Evolutionary conservation across 2,113 vertebrate species (phyloP).

Genomic region (Lasiurus borealis): DNA sequence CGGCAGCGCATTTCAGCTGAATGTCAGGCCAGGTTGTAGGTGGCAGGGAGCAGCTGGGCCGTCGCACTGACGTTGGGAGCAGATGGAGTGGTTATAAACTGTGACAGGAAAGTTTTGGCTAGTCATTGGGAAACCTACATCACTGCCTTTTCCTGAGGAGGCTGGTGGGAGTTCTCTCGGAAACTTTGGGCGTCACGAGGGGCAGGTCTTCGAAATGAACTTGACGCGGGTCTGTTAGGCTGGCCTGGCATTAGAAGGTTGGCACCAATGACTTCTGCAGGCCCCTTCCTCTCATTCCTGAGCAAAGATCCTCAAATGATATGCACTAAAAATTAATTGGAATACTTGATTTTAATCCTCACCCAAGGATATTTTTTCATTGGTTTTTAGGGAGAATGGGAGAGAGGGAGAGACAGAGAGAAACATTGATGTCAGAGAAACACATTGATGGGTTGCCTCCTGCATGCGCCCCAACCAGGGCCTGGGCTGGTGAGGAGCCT

Average conservation of each 20-base stretch:
- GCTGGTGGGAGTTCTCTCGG: not conserved
- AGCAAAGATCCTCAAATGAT: not conserved
- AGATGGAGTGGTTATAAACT: slow-evolving; percentile 75
- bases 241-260: not conserved
- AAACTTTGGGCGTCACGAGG: not conserved
- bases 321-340: not conserved
- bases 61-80: slow-evolving; percentile 69
- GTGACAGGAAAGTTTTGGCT: slow-evolving; percentile 64
- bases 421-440: no score
- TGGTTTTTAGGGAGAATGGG: no score
- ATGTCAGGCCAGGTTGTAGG: slow-evolving; percentile 76
- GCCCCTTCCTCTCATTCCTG: not conserved
- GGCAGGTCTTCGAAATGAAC: not conserved
- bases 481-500: no score
- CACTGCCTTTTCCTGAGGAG: slow-evolving; percentile 27
- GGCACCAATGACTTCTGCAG: not conserved
- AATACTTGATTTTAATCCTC: not conserved
- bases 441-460: no score
- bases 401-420: no score
- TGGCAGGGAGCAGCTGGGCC: slow-evolving; percentile 78
- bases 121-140: slow-evolving; percentile 21
- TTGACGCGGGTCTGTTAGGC: not conserved
- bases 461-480: no score
- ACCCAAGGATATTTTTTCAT: no score
- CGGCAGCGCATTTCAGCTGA: slow-evolving; percentile 25